Conservation (phyloP, 2,888 invertebrate genomes). For the Mythimna loreyi region DNA sequence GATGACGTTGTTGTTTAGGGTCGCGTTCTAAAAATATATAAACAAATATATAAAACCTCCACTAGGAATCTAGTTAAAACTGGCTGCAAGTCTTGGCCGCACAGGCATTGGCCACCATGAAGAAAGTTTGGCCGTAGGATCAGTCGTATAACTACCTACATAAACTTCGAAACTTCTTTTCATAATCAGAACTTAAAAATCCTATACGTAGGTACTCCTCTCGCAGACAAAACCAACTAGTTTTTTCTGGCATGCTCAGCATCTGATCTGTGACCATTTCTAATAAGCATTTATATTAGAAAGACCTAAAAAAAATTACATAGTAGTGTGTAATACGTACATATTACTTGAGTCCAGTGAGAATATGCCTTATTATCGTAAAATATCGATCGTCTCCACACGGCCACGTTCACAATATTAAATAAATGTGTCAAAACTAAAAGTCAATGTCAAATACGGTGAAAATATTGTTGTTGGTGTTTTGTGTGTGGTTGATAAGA, state of each 20-base stretch:
- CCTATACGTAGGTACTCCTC: neutral
- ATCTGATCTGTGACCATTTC: neutral
- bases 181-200: too few species aligned
- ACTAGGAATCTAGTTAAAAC: too few species aligned
- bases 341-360: neutral
- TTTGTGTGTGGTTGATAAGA: constrained; percentile 29
- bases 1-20: too few species aligned
- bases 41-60: too few species aligned
- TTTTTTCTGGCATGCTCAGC: too few species aligned
- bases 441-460: constrained; percentile 39
- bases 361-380: neutral
- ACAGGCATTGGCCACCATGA: too few species aligned
- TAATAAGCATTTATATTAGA: too few species aligned
- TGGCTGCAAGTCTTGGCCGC: too few species aligned
- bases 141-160: neutral
- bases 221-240: neutral
- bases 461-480: constrained; percentile 23
- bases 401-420: neutral
- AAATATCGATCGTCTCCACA: neutral
- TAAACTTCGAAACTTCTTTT: too few species aligned
- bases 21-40: too few species aligned
- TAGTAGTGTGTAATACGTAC: neutral
- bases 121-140: neutral
- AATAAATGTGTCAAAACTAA: constrained; percentile 5
- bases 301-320: too few species aligned